These are phyloP conservation scores for Eptatretus burgeri DNA, from an alignment of 2,113 vertebrate genomes.

Conservation along the genomic window DNA sequence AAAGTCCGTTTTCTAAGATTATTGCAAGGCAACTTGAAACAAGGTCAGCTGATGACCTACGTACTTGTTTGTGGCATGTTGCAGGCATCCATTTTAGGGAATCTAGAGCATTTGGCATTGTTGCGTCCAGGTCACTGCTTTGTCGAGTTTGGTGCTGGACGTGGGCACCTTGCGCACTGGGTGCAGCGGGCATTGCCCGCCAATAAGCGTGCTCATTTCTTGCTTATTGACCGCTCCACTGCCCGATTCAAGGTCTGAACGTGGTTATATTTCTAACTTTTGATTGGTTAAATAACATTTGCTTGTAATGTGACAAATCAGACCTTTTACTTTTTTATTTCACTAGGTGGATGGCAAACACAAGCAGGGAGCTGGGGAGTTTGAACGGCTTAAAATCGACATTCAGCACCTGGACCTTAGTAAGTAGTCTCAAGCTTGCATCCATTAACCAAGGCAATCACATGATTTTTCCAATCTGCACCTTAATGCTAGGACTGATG, in stretches of 20 bases:
- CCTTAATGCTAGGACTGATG: constrained; percentile 12
- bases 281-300: too few species aligned
- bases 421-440: constrained; percentile 13
- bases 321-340: too few species aligned
- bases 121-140: constrained; percentile 44
- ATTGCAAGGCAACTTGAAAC: too few species aligned
- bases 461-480: too few species aligned
- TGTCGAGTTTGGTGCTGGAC: constrained; percentile 74
- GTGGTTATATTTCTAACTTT: too few species aligned
- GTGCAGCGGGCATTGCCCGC: constrained; percentile 38
- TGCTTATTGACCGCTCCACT: constrained; percentile 60
- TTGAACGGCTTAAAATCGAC: constrained; percentile 73
- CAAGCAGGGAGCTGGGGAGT: constrained; percentile 23
- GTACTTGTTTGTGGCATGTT: too few species aligned
- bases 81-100: constrained; percentile 68
- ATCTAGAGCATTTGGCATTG: constrained; percentile 46
- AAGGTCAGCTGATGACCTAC: too few species aligned
- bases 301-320: too few species aligned
- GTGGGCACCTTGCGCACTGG: constrained; percentile 84
- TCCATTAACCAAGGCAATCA: too few species aligned
- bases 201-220: constrained; percentile 31
- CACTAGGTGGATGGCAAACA: constrained; percentile 70
- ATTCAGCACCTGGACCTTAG: constrained; percentile 71
- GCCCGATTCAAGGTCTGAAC: constrained; percentile 55
- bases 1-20: too few species aligned